Conservation (phyloP, 2,888 invertebrate genomes). For the Chorisops tibialis region DNA sequence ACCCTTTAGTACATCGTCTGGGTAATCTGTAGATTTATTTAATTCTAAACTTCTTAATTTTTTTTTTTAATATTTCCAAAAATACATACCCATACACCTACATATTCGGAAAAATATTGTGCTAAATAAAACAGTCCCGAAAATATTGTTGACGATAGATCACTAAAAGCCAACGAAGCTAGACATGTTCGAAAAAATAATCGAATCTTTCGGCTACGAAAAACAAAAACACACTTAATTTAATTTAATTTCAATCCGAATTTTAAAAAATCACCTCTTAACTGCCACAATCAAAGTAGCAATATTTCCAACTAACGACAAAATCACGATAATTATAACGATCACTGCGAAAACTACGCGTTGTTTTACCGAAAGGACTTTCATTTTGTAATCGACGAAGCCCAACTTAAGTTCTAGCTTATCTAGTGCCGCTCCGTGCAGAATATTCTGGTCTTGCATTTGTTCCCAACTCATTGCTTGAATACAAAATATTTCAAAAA, state of each 20-base stretch:
- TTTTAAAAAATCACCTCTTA: conserved; percentile 18
- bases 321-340: conserved; percentile 23
- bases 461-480: no score
- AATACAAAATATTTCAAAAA: no score
- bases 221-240: neutral
- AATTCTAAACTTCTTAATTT: no score
- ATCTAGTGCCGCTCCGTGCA: neutral
- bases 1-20: no score
- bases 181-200: conserved; percentile 55
- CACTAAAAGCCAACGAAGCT: conserved; percentile 55
- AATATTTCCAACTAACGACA: conserved; percentile 33
- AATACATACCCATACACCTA: conserved; percentile 45
- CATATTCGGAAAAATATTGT: conserved; percentile 41
- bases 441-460: no score
- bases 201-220: conserved; percentile 51
- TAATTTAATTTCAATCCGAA: neutral
- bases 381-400: conserved; percentile 20
- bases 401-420: neutral
- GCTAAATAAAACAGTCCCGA: conserved; percentile 40
- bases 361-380: neutral
- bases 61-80: no score
- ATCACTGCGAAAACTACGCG: conserved; percentile 20
- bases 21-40: no score
- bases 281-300: conserved; percentile 33
- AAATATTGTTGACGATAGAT: conserved; percentile 48